Evolutionary conservation across 2,888 invertebrate genomes (phyloP).

Genomic region (Petrolisthes cinctipes): DNA sequence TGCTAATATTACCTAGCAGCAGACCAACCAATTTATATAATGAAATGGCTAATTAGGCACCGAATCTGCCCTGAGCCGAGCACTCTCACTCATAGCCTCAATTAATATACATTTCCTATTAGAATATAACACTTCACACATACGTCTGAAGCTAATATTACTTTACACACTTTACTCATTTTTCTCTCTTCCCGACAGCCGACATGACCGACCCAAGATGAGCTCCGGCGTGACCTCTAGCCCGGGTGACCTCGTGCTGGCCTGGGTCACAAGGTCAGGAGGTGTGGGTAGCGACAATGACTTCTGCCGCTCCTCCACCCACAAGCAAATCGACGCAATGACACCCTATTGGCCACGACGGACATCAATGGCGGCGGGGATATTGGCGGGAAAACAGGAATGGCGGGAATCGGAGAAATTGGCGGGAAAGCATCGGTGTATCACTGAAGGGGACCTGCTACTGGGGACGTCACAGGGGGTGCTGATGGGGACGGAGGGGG

Average conservation of each 20-base stretch:
- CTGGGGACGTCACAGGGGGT: background rate
- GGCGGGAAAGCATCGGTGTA: background rate
- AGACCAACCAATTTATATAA: too few species aligned
- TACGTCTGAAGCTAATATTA: background rate
- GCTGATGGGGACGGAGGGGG: background rate
- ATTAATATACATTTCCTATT: background rate
- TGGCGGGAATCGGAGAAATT: background rate
- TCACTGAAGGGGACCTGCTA: background rate
- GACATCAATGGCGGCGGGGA: conserved; percentile 34
- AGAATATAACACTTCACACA: background rate
- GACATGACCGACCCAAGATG: conserved; percentile 43
- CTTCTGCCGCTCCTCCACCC: conserved; percentile 28
- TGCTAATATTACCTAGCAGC: too few species aligned
- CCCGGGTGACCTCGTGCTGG: conserved; percentile 34
- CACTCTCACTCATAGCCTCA: background rate
- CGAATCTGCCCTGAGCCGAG: too few species aligned
- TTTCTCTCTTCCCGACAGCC: conserved; percentile 16
- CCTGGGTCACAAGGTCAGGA: conserved; percentile 43
- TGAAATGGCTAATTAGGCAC: too few species aligned
- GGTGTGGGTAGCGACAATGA: conserved; percentile 27
- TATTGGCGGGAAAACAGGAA: background rate
- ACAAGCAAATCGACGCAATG: conserved; percentile 25
- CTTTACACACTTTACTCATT: background rate
- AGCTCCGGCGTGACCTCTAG: conserved; percentile 40
- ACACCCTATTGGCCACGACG: conserved; percentile 24